Evolutionary conservation across 2,113 vertebrate genomes (phyloP).

Genomic region (Perognathus longimembris): DNA sequence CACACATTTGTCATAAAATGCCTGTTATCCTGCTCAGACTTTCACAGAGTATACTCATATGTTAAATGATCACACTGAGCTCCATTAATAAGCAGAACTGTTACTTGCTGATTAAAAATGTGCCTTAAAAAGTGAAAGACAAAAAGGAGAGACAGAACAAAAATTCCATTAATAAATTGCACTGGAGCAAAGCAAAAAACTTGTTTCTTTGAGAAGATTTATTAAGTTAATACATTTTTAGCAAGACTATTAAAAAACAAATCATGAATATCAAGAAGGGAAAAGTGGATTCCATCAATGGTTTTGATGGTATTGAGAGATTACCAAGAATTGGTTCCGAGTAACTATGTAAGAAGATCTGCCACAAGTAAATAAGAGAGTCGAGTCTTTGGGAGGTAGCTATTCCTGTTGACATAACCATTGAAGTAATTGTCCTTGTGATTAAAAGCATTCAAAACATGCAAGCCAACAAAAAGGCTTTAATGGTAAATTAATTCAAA

Average conservation of each 20-base stretch:
- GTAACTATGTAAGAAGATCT: neutral
- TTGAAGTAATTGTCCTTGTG: neutral
- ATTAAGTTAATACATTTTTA: no score
- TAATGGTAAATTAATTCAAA: no score
- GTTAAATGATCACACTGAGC: no score
- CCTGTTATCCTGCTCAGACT: no score
- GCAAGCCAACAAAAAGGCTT: neutral
- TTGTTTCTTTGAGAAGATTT: no score
- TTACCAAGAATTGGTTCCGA: neutral
- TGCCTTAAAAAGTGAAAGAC: neutral
- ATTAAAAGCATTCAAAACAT: neutral
- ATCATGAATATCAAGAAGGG: neutral
- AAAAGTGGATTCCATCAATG: neutral
- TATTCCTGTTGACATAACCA: neutral
- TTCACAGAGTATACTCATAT: no score
- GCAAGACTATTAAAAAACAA: no score
- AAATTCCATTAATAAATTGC: no score
- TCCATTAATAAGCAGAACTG: no score
- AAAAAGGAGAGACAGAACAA: neutral
- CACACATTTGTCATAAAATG: no score
- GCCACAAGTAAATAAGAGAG: neutral
- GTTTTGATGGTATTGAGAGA: neutral
- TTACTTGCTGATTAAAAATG: no score
- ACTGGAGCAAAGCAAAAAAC: no score
- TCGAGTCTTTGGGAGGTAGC: neutral